These are phyloP conservation scores for Copidosoma aretas DNA, from an alignment of 2,888 invertebrate genomes.

Conservation along the genomic window DNA sequence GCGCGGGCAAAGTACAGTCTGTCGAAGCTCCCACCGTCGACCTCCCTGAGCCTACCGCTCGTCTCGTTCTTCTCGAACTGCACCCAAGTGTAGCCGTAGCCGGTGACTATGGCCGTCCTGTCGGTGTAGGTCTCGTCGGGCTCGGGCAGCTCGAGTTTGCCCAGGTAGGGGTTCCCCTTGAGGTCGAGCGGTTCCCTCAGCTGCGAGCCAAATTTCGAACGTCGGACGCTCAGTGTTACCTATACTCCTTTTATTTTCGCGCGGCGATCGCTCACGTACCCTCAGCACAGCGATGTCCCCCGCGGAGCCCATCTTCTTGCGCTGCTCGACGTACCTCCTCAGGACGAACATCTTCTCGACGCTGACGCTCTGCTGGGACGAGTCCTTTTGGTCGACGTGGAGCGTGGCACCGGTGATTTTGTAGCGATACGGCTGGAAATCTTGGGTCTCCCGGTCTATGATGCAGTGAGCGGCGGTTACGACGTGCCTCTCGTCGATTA, in stretches of 20 bases:
- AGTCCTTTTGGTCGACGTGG: no score
- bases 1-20: constrained; percentile 2
- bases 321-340: background rate
- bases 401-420: constrained; percentile 10
- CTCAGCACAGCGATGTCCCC: constrained; percentile 26
- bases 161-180: background rate
- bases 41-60: background rate
- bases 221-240: background rate
- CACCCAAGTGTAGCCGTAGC: constrained; percentile 8
- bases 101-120: background rate
- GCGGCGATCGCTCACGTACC: background rate
- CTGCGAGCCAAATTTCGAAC: background rate
- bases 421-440: background rate
- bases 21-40: background rate
- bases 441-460: background rate
- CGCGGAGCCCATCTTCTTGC: background rate
- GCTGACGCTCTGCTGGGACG: no score
- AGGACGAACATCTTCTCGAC: constrained; percentile 6
- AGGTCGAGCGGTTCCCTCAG: background rate
- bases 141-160: constrained; percentile 7
- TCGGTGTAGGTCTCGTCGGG: background rate
- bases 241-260: background rate
- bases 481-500: background rate
- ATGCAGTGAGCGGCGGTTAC: constrained; percentile 6
- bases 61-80: background rate